Evolutionary conservation across 1,140 invertebrate genomes (phyloP), one percentile per base, ranked within the genome.

Genomic region (Drosophila bipectinata): DNA sequence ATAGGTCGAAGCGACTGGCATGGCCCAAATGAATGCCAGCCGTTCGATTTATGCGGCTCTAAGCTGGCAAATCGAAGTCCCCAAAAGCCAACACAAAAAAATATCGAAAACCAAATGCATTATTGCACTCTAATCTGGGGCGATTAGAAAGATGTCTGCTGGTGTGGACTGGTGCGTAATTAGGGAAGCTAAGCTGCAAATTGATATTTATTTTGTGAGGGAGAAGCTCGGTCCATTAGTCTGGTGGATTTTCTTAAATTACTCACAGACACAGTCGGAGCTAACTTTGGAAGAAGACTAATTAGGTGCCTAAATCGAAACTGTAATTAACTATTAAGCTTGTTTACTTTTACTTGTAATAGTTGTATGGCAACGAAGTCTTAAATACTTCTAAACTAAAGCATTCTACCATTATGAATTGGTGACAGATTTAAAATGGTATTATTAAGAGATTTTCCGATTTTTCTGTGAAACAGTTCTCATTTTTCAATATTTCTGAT

Each of bases 131-230:
- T 41, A 69, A 57, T 37, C 28, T 57, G 44, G 52, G 10, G 10
- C 32, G 52, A 69, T 57, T 69, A 48, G 51, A 37, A 68, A 5
- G 49, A 39, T 55, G 62, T 24, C 15, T 47, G n/a, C 30, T 34
- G 32, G n/a, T 59, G 58, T 53, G 48, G n/a, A 34, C 51, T 30
- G 37, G 32, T 8, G 41, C 44, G 63, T 69, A 69, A 69, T 71
- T 71, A 68, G 63, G 41, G 24, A 15, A 30, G 66, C 51, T 49
- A 49, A 49, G 52, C 52, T 48, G 21, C 66, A 69, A 69, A 68
- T 68, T 68, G 62, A 68, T 68, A 68, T 68, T 68, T 68, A 68
- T 55, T 68, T 66, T 47, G 21, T 9, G 30, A 28, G 37, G 21
- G 12, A 39, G 44, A 48, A 61, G 30, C 26, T 21, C 30, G 30